phyloP scores from a whole-genome alignment of 2,797 vertebrate genomes.

The Perdix hodgsoniae region DNA sequence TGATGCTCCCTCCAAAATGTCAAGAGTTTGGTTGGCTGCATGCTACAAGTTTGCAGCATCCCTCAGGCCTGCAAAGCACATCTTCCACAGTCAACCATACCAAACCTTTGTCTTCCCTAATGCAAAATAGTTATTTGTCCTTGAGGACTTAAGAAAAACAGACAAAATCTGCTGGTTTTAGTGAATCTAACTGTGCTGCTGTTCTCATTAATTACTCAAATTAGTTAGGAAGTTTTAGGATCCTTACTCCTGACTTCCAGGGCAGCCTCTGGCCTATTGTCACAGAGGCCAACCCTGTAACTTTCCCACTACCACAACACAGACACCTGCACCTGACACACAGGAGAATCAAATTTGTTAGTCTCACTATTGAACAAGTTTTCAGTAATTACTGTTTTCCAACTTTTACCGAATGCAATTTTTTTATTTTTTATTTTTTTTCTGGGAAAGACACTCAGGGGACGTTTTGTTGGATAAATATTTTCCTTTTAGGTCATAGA shows the following conservation, averaged over 20 bases:
- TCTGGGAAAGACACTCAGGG: not conserved
- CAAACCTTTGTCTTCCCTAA: not conserved
- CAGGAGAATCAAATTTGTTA: not conserved
- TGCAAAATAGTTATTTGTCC: not conserved
- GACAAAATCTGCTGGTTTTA: not conserved
- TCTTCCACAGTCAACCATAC: fast-evolving
- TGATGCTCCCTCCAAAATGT: not conserved
- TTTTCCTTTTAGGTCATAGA: not conserved
- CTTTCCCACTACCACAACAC: not conserved
- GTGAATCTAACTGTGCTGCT: not conserved
- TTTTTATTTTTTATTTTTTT: not conserved
- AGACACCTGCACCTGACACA: not conserved
- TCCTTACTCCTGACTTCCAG: not conserved
- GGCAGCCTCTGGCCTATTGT: not conserved
- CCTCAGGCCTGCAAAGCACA: fast-evolving
- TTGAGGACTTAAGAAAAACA: not conserved
- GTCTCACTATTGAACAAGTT: not conserved
- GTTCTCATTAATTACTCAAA: not conserved
- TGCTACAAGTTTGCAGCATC: not conserved
- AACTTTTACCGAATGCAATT: not conserved
- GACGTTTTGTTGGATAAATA: not conserved
- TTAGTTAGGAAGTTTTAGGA: not conserved
- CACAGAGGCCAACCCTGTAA: not conserved
- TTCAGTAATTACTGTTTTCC: not conserved
- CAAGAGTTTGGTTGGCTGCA: not conserved